phyloP scores from a whole-genome alignment of 2,113 vertebrate genomes.

The Sceloporus tristichus region DNA sequence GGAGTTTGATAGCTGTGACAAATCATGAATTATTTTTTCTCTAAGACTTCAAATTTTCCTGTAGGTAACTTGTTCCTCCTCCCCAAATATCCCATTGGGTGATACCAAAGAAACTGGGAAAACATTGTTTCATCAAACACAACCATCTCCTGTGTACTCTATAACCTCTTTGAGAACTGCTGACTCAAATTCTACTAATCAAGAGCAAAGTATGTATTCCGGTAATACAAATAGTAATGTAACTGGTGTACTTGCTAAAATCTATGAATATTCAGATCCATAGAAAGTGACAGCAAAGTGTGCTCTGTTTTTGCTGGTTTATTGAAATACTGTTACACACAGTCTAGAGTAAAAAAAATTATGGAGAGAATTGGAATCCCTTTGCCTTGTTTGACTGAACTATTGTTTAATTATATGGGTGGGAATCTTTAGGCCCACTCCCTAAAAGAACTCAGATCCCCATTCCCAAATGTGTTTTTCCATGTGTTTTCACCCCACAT shows the following conservation, averaged over 20 bases:
- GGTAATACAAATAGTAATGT: conserved; percentile 44
- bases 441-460: too few relatives aligned
- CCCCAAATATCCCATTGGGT: background rate
- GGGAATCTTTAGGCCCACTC: too few relatives aligned
- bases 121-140: background rate
- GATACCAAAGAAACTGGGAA: conserved; percentile 26
- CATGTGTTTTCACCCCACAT: too few relatives aligned
- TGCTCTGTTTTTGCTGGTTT: conserved; percentile 2
- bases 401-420: background rate
- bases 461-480: too few relatives aligned
- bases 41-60: conserved; percentile 53
- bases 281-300: conserved; percentile 38
- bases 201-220: conserved; percentile 65
- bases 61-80: conserved; percentile 46
- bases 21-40: background rate
- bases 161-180: background rate
- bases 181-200: conserved; percentile 39
- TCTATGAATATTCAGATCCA: background rate
- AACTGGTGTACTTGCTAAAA: background rate
- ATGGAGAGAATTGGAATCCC: background rate
- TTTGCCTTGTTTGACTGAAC: background rate
- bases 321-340: background rate
- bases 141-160: conserved; percentile 45
- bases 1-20: background rate
- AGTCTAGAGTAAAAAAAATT: background rate